These are phyloP conservation scores for Ictalurus furcatus DNA, from an alignment of 2,113 vertebrate genomes.

Conservation along the genomic window DNA sequence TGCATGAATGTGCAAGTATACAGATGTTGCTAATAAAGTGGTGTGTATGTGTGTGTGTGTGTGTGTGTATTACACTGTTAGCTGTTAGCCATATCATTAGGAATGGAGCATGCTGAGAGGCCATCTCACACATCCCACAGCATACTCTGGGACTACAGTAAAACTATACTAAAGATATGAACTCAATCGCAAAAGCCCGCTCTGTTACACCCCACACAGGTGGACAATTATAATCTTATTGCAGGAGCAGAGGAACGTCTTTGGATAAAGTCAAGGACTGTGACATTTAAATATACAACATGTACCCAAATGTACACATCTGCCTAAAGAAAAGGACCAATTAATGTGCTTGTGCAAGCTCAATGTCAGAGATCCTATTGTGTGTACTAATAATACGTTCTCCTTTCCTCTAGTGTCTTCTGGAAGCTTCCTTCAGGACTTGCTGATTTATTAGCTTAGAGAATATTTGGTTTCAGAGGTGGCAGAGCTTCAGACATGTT, in stretches of 20 bases:
- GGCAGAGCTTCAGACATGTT: neutral
- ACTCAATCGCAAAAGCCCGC: neutral
- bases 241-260: neutral
- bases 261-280: neutral
- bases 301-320: neutral
- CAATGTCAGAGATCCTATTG: neutral
- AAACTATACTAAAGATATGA: neutral
- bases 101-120: neutral
- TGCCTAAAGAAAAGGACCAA: neutral
- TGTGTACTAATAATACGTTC: neutral
- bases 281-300: neutral
- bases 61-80: neutral
- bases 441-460: slow-evolving; percentile 16
- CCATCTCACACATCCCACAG: neutral
- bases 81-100: neutral
- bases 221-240: neutral
- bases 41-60: no score
- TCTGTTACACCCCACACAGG: neutral
- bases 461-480: slow-evolving; percentile 1
- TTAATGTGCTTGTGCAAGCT: neutral
- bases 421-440: neutral
- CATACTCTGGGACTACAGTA: neutral
- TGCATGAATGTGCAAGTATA: neutral
- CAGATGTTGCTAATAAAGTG: no score
- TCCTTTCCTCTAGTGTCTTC: neutral